Base-by-base conservation (phyloP, 2,797 vertebrate genomes). In the Macroramphosus scolopax region DNA sequence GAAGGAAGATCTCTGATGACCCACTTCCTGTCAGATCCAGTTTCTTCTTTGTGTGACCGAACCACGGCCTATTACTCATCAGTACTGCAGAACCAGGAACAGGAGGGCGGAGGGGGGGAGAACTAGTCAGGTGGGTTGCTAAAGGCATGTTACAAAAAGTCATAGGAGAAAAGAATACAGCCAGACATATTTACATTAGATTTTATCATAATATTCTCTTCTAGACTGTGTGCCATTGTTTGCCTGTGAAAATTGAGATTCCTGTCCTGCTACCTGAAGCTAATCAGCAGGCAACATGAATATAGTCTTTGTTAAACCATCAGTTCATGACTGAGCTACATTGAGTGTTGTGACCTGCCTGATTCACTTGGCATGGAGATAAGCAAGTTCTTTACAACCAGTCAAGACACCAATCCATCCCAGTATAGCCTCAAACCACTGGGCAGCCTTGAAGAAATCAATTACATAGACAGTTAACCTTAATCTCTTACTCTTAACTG, bases 21-120 rank as follows among this genome's bases (percentile, higher is more conserved):
- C 74, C 71, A 75, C 55, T 81, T 82, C 76, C 76, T 68, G 72
- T 81, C 45, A 32, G 68, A 81, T 79, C 77, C 48, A 45, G 63
- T 78, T 77, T 54, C 78, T 60, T 67, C 58, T 61, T 78, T 67
- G 58, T 74, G 60, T 55, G 60, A 64, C 63, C 60, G 37, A 55
- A 48, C 57, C 39, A 32, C 16, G 28, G 61, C 52, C 51, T 14
- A 31, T 67, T 57, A 54, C 51, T 68, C 56, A 72, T 69, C 63
- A 42, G 57, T 35, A 20, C 66, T 58, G 72, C 63, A 77, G 50
- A 70, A 51, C 34, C 51, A 42, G 16, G 41, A 43, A 36, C 40
- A 32, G 52, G 57, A 50, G n/a, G n/a, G n/a, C n/a, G n/a, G n/a
- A n/a, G n/a, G n/a, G 53, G 33, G 25, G 35, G 13, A 17, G 17